Percentiles rank a stretch among this genome's conserved stretches.
Conservation (phyloP, 2,113 vertebrate genomes). For the Bufo bufo region DNA sequence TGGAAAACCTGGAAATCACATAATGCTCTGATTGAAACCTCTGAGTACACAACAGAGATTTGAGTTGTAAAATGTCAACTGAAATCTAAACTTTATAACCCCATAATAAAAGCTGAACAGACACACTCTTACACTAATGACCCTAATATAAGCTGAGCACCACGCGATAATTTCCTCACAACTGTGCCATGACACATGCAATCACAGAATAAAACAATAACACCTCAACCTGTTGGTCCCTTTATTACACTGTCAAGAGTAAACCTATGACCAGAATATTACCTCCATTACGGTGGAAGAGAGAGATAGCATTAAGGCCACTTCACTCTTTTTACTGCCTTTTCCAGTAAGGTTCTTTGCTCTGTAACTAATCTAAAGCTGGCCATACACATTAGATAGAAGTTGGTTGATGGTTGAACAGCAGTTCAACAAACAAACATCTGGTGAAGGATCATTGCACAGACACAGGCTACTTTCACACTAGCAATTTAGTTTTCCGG, state of each 20-base stretch:
- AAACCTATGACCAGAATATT: background rate
- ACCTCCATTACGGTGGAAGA: background rate
- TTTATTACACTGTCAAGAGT: slow-evolving; percentile 14
- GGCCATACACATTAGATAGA: too few species aligned
- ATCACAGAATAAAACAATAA: slow-evolving; percentile 2
- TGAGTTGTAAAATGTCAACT: background rate
- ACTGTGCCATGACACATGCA: background rate
- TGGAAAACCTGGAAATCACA: background rate
- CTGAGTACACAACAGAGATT: slow-evolving; percentile 10
- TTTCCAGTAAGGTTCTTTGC: background rate
- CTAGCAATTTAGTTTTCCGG: too few species aligned
- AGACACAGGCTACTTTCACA: too few species aligned
- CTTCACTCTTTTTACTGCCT: background rate
- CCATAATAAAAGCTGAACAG: slow-evolving; percentile 14
- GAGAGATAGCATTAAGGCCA: background rate
- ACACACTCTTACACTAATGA: slow-evolving; percentile 1
- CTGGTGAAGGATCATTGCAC: too few species aligned
- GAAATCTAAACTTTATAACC: slow-evolving; percentile 24
- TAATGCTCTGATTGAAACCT: background rate
- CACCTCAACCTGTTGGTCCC: background rate
- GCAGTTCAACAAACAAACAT: background rate
- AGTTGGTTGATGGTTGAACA: too few species aligned
- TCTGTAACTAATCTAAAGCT: background rate
- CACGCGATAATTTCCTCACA: slow-evolving; percentile 1
- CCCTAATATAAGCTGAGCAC: background rate